Evolutionary conservation across 2,888 invertebrate species (phyloP), one percentile per base, ranked within the genome.

Genomic region (Pandemis corylana): DNA sequence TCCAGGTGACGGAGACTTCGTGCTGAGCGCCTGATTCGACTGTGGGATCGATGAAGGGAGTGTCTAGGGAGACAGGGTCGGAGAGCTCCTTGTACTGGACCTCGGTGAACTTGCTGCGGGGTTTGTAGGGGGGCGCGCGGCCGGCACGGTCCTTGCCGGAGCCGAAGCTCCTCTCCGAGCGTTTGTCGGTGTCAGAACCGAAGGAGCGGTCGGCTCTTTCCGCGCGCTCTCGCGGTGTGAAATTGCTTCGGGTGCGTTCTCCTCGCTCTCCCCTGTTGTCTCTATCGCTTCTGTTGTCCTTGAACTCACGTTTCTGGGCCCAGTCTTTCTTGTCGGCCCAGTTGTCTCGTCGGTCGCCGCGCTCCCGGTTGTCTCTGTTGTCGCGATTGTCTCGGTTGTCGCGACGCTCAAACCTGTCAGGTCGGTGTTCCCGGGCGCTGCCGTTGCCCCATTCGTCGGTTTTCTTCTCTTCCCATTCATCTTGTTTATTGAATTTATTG

Each of bases 1-100:
- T 97, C 97, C 97, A 97, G 2, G 96, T 96, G 56, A 97, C 95
- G 2, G 95, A 93, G 0, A 97, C 91, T 73, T 96, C 95, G 70
- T 95, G 95, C 69, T 93, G 95, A 0, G 90, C 89, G 15, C 95
- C 95, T 0, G 93, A 84, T 28, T 95, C 92, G 4, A 96, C 87
- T 0, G 89, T 81, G 0, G 92, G 90, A 5, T 94, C 90, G 0
- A 79, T 71, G 89, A 95, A 96, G 0, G 91, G 87, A 0, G 92
- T 92, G 10, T 95, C 92, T 0, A 95, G 76, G 0, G 95, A 79
- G 9, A 95, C 87, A 62, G 96, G 96, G 74, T 95, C 83, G 0
- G 89, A 20, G 7, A 94, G 81, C 79, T 88, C 91, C 73, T 90
- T 92, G 80, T 86, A 89, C 72, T 90, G 90, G 41, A 89, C 89